phyloP scores from a whole-genome alignment of 2,113 vertebrate species.

The Merops nubicus region DNA sequence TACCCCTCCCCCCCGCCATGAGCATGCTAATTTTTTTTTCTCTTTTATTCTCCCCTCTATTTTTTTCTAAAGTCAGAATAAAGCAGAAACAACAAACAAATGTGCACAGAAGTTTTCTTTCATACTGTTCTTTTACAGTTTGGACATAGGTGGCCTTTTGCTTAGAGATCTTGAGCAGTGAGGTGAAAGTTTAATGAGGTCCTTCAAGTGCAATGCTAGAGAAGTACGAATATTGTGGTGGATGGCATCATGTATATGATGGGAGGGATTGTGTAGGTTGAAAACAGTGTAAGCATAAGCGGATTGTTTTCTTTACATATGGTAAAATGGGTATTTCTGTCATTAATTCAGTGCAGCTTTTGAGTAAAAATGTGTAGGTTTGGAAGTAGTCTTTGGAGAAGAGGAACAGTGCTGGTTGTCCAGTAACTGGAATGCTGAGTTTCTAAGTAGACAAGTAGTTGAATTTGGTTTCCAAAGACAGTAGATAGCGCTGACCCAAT shows the following conservation, averaged over 20 bases:
- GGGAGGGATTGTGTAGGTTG: not conserved
- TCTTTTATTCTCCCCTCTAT: too few species aligned
- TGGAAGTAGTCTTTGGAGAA: not conserved
- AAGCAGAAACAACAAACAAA: not conserved
- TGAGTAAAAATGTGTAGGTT: not conserved
- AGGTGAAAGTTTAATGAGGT: not conserved
- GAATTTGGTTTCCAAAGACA: not conserved
- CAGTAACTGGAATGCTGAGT: too few species aligned
- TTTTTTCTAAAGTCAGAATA: not conserved
- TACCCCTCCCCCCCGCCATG: too few species aligned
- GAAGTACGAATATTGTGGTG: not conserved
- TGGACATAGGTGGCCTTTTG: not conserved
- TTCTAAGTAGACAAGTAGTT: not conserved
- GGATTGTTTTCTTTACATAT: not conserved
- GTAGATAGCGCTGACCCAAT: not conserved
- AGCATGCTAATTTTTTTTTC: too few species aligned
- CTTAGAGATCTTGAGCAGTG: not conserved
- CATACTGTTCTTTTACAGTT: not conserved
- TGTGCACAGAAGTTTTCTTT: not conserved
- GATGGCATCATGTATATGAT: fast-evolving
- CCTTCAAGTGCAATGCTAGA: not conserved
- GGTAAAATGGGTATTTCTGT: not conserved
- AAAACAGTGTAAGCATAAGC: not conserved
- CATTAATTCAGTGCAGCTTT: not conserved
- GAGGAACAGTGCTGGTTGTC: not conserved